Evolutionary conservation across 2,113 vertebrate species (phyloP).

Genomic region (Cololabis saira): DNA sequence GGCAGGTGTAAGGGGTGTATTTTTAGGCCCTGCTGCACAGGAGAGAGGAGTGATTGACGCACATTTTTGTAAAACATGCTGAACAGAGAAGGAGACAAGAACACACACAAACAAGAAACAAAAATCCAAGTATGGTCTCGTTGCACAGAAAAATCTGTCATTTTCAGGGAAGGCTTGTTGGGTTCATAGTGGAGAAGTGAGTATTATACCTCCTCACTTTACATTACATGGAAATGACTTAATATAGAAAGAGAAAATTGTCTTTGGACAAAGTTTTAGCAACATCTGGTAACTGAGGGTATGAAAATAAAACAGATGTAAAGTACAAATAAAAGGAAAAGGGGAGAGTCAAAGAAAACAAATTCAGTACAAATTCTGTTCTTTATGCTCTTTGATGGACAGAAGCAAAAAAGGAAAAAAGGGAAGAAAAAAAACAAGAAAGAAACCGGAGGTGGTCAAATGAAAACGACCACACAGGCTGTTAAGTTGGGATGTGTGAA

Average conservation of each 20-base stretch:
- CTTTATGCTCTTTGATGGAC: conserved; percentile 2
- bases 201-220: neutral
- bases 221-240: too few species aligned
- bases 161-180: neutral
- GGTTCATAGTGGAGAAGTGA: neutral
- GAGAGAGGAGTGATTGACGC: conserved; percentile 42
- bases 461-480: conserved; percentile 2
- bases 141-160: conserved; percentile 9
- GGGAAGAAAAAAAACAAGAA: neutral
- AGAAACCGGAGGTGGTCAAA: neutral
- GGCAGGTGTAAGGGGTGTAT: conserved; percentile 69
- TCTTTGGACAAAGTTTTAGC: too few species aligned
- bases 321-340: too few species aligned
- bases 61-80: conserved; percentile 31
- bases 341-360: too few species aligned
- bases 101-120: conserved; percentile 14
- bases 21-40: conserved; percentile 57
- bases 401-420: neutral
- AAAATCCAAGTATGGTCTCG: neutral
- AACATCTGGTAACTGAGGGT: too few species aligned
- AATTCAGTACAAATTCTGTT: too few species aligned
- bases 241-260: too few species aligned
- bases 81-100: conserved; percentile 30
- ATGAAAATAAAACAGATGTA: too few species aligned
- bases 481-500: neutral